Base-by-base conservation (phyloP, 1,140 invertebrate genomes). In the Himalopsyche phryganea region DNA sequence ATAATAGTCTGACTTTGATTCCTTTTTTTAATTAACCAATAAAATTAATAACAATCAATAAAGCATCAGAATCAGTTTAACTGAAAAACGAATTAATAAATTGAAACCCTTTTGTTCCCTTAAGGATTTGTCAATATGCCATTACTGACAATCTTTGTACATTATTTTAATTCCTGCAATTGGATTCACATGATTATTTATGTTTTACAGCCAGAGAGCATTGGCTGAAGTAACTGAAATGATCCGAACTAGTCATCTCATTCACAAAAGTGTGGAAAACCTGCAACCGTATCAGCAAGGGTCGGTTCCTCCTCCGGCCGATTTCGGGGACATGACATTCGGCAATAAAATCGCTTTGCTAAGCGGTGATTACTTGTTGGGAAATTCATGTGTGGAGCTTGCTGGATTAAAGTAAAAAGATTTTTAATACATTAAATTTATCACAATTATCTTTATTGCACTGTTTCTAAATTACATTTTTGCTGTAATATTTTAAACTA, bases 161-260 rank as follows among this genome's bases (percentile, higher is more conserved):
- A n/a, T n/a, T n/a, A n/a, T n/a, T n/a, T n/a, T n/a, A n/a, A n/a
- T n/a, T n/a, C n/a, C n/a, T n/a, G n/a, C n/a, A n/a, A n/a, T n/a
- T n/a, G n/a, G n/a, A n/a, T n/a, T n/a, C n/a, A n/a, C n/a, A n/a
- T n/a, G n/a, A n/a, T n/a, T n/a, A n/a, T n/a, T n/a, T n/a, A n/a
- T n/a, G n/a, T n/a, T n/a, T n/a, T n/a, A 45, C 65, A 89, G 89
- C 66, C 95, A 98, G 77, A 81, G 91, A 57, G 88, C 89, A 14
- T 76, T 98, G 48, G 94, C 95, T 0, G 92, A 98, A 79, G 90
- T 98, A 5, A 92, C 92, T 0, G 96, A 98, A 80, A 98, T 99
- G 94, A 98, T 98, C 59, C 85, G 96, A 42, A 97, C 93, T 9
- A 94, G 94, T 51, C 92, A 96, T 75, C 77, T 98, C 41, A 90